Base-by-base conservation (phyloP, 2,888 invertebrate genomes). In the Apodemia mormo region DNA sequence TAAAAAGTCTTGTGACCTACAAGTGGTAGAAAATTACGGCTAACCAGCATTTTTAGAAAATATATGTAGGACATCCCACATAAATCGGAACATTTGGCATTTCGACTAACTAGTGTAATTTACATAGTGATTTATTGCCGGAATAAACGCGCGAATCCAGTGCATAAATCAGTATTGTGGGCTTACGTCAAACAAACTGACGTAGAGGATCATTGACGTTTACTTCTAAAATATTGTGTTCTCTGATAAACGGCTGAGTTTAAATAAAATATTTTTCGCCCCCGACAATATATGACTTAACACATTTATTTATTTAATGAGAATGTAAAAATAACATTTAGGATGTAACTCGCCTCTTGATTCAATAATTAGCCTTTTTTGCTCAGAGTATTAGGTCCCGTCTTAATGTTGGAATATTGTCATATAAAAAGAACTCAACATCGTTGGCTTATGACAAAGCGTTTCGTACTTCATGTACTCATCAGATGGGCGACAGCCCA, bases 151-250 rank as follows among this genome's bases (percentile, higher is more conserved):
- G 61, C 33, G 33, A 37, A 61, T 61, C 12, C 61, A 61, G 30
- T 37, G 61, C 61, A 37, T 61, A 61, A 61, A 61, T 61, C 61
- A 61, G 61, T 61, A 61, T 61, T 37, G 61, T 61, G 61, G 61
- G 61, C 10, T 61, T 61, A 33, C 61, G 61, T 61, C 61, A 61
- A 61, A 61, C 30, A 14, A 12, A 30, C 61, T 61, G 61, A 61
- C 61, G 58, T 58, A 29, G 1, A 12, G 30, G 30, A 61, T 61
- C 61, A 33, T 33, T 61, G 61, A 61, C 61, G 30, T 61, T 61
- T 61, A 61, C 61, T 61, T 30, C 12, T 33, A 61, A 61, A 61
- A 33, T 61, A 33, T 61, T 30, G 9, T 61, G 30, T 30, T 61
- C 61, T 61, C 8, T 56, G 0, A 22, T 22, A 22, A 29, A 29